Base-by-base conservation (phyloP, 2,113 vertebrate species). In the Ameiurus melas region DNA sequence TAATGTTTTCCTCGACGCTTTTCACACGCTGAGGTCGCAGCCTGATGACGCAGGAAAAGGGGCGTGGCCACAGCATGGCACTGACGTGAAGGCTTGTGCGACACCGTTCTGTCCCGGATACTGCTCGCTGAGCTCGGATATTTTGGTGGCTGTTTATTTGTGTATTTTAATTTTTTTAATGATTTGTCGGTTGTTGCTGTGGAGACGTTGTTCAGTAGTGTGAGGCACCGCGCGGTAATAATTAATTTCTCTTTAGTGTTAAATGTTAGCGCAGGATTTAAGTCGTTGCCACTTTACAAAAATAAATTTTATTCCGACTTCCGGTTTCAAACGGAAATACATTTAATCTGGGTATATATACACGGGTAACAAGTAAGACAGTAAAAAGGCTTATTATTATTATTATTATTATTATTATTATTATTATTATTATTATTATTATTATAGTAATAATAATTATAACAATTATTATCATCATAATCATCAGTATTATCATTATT, bases 291-390 rank as follows among this genome's bases (percentile, higher is more conserved):
- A 55, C 13, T 79, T 79, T 55, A 79, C 77, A 79, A 6, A n/a
- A 78, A 51, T 12, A 0, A 19, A 5, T 30, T 19, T 55, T 8
- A 53, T 22, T 22, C n/a, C 19, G 57, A 60, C 55, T 57, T 82
- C 80, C 80, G 80, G 80, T 5, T 60, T 25, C 20, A 36, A 36
- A 36, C 55, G 80, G 80, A 82, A 82, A 25, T 82, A 14, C 80
- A 22, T 39, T 82, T 82, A 58, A 60, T 5, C 71, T 0, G 25
- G 47, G 33, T 5, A 80, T 12, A 17, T 36, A 17, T 79, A 17
- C 10, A 7, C 13, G 57, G 78, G 53, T 57, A 55, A 14, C 43
- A 6, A 17, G 77, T n/a, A 13, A 47, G 12, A 47, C 10, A 8
- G 19, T 36, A 36, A 19, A 7, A 73, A 16, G 14, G 2, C 30